phyloP scores from a whole-genome alignment of 2,888 invertebrate genomes.

The Myathropa florea region DNA sequence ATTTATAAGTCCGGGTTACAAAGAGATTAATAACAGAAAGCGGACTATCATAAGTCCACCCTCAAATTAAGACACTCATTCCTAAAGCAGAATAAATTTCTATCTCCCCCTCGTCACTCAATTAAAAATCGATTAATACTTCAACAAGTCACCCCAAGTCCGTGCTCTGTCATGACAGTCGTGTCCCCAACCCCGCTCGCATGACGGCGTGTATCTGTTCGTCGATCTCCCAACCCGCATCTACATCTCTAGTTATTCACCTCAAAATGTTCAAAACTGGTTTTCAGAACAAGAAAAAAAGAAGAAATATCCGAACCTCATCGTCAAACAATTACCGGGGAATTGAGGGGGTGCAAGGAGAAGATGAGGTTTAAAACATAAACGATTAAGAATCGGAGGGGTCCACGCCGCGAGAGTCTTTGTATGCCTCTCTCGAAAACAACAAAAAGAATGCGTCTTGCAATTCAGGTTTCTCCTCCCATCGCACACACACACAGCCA shows the following conservation, averaged over 20 bases:
- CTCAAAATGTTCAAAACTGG: constrained; percentile 14
- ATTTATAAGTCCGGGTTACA: too few species aligned
- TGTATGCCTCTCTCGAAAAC: neutral
- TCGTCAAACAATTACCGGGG: too few species aligned
- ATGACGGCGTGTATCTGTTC: neutral
- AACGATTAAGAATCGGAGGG: constrained; percentile 20
- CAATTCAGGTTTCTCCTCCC: constrained; percentile 52
- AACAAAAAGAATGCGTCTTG: constrained; percentile 33
- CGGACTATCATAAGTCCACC: too few species aligned
- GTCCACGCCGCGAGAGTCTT: neutral
- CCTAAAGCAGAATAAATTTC: neutral
- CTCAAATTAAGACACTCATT: too few species aligned
- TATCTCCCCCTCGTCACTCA: neutral
- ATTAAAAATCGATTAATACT: constrained; percentile 5
- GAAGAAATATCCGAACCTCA: constrained; percentile 13
- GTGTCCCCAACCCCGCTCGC: neutral
- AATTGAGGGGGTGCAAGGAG: neutral
- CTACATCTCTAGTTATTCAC: constrained; percentile 23
- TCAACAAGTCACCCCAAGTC: neutral
- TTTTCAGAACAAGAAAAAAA: neutral
- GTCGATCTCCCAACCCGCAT: neutral
- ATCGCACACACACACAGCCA: neutral
- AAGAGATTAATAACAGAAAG: too few species aligned
- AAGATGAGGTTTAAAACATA: constrained; percentile 19
- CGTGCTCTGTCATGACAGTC: constrained; percentile 1